phyloP scores from a whole-genome alignment of 2,888 invertebrate genomes.

The Venustoraphidia nigricollis region DNA sequence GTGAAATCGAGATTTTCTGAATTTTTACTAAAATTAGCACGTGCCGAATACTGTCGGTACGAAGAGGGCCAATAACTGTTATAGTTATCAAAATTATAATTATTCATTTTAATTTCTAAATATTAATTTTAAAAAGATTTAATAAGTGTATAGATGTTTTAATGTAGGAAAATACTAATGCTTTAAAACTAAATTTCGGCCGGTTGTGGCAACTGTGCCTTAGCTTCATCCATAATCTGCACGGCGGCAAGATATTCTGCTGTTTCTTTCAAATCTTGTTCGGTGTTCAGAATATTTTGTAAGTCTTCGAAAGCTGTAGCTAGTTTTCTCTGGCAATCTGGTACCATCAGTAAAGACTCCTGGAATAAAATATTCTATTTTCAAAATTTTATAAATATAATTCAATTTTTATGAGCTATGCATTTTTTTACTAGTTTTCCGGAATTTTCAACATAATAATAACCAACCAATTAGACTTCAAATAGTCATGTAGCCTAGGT shows the following conservation, averaged over 20 bases:
- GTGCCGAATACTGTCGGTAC: no score
- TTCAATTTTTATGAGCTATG: no score
- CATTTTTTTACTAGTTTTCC: no score
- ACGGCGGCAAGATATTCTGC: constrained; percentile 56
- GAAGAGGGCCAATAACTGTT: background rate
- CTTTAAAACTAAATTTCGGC: background rate
- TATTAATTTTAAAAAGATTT: constrained; percentile 2
- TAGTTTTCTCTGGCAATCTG: constrained; percentile 70
- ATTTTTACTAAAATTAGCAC: no score
- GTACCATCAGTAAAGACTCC: constrained; percentile 84
- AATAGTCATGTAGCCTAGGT: no score
- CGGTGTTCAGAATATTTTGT: constrained; percentile 52
- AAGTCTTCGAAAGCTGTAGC: constrained; percentile 63
- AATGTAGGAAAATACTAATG: background rate
- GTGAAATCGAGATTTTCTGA: no score
- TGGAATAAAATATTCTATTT: background rate
- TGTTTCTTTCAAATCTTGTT: constrained; percentile 58
- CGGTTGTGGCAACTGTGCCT: constrained; percentile 33
- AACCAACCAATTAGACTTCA: no score
- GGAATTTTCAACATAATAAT: no score
- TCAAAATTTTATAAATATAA: no score
- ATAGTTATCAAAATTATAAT: constrained; percentile 1
- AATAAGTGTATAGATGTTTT: background rate
- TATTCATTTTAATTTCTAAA: constrained; percentile 6
- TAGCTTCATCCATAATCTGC: constrained; percentile 49